Conservation (phyloP, 2,888 invertebrate species). For the Orchestes rusci region DNA sequence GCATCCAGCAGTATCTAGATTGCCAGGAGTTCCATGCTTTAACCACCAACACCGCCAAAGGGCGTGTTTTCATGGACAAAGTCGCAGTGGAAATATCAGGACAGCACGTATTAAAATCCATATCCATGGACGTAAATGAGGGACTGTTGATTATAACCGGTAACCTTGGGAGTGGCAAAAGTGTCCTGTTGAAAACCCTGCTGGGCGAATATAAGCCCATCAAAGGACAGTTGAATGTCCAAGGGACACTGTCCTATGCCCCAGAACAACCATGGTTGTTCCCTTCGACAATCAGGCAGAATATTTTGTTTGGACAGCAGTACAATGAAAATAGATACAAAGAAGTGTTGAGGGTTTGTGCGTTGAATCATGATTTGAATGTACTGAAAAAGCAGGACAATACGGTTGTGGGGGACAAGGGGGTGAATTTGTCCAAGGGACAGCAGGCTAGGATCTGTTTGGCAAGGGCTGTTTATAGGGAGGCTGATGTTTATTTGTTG, state of each 20-base stretch:
- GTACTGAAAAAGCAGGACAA: constrained; percentile 36
- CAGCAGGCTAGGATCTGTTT: constrained; percentile 40
- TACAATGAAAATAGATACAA: constrained; percentile 38
- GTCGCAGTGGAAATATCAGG: constrained; percentile 28
- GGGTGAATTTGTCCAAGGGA: constrained; percentile 56
- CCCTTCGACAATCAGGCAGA: constrained; percentile 34
- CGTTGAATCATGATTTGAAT: constrained; percentile 48
- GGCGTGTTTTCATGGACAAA: constrained; percentile 14
- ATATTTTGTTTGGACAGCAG: constrained; percentile 39
- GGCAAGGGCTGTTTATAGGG: constrained; percentile 34
- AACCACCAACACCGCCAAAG: constrained; percentile 8
- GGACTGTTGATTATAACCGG: constrained; percentile 49
- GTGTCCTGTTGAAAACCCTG: constrained; percentile 33
- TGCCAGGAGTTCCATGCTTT: constrained; percentile 1
- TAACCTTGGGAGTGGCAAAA: constrained; percentile 44
- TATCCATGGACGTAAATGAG: constrained; percentile 42
- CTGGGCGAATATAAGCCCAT: constrained; percentile 30
- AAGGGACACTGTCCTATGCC: constrained; percentile 35
- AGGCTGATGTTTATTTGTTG: constrained; percentile 35
- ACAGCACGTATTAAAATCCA: constrained; percentile 39
- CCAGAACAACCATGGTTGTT: constrained; percentile 38
- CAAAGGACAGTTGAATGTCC: constrained; percentile 27
- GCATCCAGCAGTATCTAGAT: constrained; percentile 16
- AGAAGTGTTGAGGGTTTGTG: constrained; percentile 42
- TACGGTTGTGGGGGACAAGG: constrained; percentile 57